These are phyloP conservation scores for Colius striatus DNA, from an alignment of 2,113 vertebrate genomes.

Conservation along the genomic window DNA sequence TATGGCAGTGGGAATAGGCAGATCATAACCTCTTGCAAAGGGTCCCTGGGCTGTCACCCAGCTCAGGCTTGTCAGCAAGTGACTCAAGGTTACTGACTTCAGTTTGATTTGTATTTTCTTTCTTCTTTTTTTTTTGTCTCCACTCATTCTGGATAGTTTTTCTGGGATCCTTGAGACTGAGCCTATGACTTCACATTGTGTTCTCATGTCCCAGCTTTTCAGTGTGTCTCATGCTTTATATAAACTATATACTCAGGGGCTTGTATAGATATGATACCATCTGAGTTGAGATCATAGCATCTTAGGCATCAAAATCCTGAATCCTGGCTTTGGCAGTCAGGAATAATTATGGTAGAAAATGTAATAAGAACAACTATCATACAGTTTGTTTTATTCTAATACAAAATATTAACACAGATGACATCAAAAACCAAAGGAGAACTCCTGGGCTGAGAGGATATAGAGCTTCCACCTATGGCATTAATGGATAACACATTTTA, in stretches of 20 bases:
- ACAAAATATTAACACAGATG: background rate
- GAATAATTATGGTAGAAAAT: background rate
- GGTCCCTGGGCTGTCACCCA: background rate
- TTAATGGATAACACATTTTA: background rate
- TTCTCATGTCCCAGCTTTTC: background rate
- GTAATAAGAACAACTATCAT: background rate
- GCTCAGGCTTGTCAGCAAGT: background rate
- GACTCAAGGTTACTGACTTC: background rate
- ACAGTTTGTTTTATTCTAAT: background rate
- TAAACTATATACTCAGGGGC: background rate
- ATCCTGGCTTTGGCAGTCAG: background rate
- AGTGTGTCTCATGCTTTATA: background rate
- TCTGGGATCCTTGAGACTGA: fast-evolving
- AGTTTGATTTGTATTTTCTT: background rate
- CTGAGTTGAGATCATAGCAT: background rate
- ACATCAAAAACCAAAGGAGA: background rate
- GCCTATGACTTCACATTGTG: fast-evolving
- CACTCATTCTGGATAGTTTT: background rate
- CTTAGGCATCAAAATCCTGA: background rate
- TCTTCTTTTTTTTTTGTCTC: too few relatives aligned
- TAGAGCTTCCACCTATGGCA: background rate
- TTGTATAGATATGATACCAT: background rate
- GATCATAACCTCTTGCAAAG: background rate
- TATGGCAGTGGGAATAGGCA: background rate
- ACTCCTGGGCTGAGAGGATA: background rate